Evolutionary conservation across 2,888 invertebrate genomes (phyloP).

Genomic region (Bimastos eiseni): DNA sequence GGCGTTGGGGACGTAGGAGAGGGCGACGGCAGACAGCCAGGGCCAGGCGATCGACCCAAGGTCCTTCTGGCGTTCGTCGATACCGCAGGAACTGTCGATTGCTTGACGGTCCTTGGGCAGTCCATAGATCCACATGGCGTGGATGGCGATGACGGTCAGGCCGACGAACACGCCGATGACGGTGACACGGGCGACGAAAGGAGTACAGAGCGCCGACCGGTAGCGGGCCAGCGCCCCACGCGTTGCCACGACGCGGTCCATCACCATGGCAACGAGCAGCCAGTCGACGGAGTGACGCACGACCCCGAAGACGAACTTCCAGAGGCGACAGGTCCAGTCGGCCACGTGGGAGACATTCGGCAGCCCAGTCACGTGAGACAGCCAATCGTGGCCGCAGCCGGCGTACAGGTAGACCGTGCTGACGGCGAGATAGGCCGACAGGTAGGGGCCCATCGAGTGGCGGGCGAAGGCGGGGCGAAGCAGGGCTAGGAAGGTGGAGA

Average conservation of each 20-base stretch:
- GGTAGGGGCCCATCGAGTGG: slow-evolving; percentile 52
- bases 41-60: slow-evolving; percentile 8
- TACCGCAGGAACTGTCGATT: background rate
- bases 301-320: slow-evolving; percentile 54
- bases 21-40: background rate
- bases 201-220: background rate
- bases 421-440: slow-evolving; percentile 49
- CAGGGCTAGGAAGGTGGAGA: slow-evolving; percentile 49
- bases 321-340: slow-evolving; percentile 55
- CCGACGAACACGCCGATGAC: background rate
- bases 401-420: slow-evolving; percentile 51
- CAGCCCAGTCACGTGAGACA: slow-evolving; percentile 49
- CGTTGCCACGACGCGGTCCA: slow-evolving; percentile 46
- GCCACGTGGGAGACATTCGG: slow-evolving; percentile 49
- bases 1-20: slow-evolving; percentile 5
- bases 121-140: slow-evolving; percentile 21
- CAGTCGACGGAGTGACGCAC: slow-evolving; percentile 53
- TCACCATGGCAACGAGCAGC: slow-evolving; percentile 54
- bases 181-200: background rate
- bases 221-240: background rate
- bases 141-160: background rate
- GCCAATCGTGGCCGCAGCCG: slow-evolving; percentile 52
- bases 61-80: background rate
- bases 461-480: slow-evolving; percentile 47
- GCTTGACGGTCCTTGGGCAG: background rate